Evolutionary conservation across 2,888 invertebrate genomes (phyloP).

Genomic region (Dryobotodes eremita): DNA sequence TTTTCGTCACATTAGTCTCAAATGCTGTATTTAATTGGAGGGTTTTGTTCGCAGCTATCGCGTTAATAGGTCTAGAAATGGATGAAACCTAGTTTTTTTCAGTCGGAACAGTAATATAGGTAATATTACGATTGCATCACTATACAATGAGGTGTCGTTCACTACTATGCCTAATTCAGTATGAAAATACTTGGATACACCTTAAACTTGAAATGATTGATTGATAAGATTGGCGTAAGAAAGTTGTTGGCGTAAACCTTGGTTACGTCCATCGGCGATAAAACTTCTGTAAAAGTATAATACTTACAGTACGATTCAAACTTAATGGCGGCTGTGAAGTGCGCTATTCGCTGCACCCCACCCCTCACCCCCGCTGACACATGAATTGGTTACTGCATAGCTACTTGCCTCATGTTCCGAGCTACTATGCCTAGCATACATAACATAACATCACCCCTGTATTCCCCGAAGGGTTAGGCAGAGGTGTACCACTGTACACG

Average conservation of each 20-base stretch:
- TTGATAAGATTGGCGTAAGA: not conserved
- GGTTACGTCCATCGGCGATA: not conserved
- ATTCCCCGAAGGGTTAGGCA: not conserved
- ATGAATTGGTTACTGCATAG: too few relatives aligned
- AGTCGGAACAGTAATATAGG: too few relatives aligned
- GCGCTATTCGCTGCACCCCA: too few relatives aligned
- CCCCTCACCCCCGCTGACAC: too few relatives aligned
- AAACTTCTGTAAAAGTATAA: not conserved
- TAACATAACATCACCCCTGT: not conserved
- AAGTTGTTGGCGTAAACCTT: not conserved
- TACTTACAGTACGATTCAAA: not conserved
- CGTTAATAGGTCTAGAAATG: not conserved
- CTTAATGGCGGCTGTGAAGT: too few relatives aligned
- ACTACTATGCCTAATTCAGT: too few relatives aligned
- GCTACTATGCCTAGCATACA: not conserved
- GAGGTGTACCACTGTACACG: not conserved
- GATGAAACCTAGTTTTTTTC: not conserved
- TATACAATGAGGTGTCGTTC: not conserved
- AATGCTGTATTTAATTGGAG: constrained; percentile 46
- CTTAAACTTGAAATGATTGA: not conserved
- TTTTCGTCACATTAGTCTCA: constrained; percentile 50
- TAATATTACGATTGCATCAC: not conserved
- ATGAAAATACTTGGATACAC: not conserved
- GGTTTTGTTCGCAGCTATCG: constrained; percentile 22
- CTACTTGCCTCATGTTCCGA: too few relatives aligned